These are phyloP conservation scores for Leuciscus idus DNA, from an alignment of 2,113 vertebrate genomes.

Conservation along the genomic window DNA sequence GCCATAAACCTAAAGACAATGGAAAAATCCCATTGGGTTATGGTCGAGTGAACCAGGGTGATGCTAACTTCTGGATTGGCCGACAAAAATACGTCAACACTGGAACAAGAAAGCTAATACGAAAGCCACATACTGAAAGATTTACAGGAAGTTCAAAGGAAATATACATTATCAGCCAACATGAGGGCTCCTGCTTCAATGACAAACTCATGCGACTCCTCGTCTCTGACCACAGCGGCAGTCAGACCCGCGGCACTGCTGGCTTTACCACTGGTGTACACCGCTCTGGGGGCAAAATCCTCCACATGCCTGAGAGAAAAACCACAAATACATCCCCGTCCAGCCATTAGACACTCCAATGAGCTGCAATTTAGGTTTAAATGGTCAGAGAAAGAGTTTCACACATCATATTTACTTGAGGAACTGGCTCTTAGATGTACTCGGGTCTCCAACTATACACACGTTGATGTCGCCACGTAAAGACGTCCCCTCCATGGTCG, in stretches of 20 bases:
- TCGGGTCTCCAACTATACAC: conserved; percentile 69
- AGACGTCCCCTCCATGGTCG: conserved; percentile 68
- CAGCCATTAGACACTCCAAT: no score
- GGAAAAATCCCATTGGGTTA: no score
- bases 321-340: not conserved
- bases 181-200: conserved; percentile 72
- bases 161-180: conserved; percentile 68
- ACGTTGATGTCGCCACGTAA: conserved; percentile 68
- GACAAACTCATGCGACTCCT: conserved; percentile 70
- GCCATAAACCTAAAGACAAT: no score
- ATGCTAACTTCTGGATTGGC: no score
- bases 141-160: no score
- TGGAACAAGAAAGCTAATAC: no score
- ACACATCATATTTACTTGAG: conserved; percentile 59
- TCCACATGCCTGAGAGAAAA: conserved; percentile 63
- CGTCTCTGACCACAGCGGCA: conserved; percentile 67
- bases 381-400: not conserved
- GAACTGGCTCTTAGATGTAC: conserved; percentile 72
- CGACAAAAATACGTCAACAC: no score
- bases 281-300: conserved; percentile 66
- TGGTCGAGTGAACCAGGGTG: no score
- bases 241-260: conserved; percentile 69
- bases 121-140: no score
- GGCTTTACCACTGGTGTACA: conserved; percentile 71
- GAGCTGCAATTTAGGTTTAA: not conserved